Percentiles rank a stretch among this genome's conserved stretches.
These are phyloP conservation scores for Elysia crispata DNA, from an alignment of 2,888 invertebrate species.

Conservation along the genomic window DNA sequence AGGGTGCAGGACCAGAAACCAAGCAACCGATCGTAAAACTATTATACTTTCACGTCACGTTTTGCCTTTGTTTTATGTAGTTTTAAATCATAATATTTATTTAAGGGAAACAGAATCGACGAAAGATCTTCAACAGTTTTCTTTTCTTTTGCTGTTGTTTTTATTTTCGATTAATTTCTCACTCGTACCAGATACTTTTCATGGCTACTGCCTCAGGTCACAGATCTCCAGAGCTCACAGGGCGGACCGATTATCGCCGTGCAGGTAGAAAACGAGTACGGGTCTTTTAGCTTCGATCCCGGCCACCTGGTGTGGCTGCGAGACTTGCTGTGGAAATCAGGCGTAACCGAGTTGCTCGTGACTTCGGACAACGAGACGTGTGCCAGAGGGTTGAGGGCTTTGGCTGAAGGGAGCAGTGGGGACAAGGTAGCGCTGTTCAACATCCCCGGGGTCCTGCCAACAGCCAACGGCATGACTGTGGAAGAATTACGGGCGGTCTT, in stretches of 20 bases:
- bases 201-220: slow-evolving; percentile 76
- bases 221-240: slow-evolving; percentile 76
- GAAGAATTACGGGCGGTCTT: slow-evolving; percentile 77
- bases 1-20: no score
- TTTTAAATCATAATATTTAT: no score
- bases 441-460: slow-evolving; percentile 15
- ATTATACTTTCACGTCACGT: no score
- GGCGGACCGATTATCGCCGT: slow-evolving; percentile 80
- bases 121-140: no score
- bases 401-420: background rate
- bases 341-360: slow-evolving; percentile 78
- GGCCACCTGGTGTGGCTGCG: slow-evolving; percentile 38
- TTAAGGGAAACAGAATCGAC: no score
- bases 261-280: slow-evolving; percentile 81
- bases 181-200: slow-evolving; percentile 71
- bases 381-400: background rate
- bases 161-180: no score
- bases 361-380: slow-evolving; percentile 78
- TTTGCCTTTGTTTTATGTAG: no score
- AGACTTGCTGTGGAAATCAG: slow-evolving; percentile 61
- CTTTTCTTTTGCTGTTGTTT: no score
- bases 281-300: slow-evolving; percentile 73
- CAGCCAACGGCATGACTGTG: slow-evolving; percentile 47
- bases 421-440: no score
- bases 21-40: no score